Conservation (phyloP, 2,113 vertebrate species). For the Chloropsis hardwickii region DNA sequence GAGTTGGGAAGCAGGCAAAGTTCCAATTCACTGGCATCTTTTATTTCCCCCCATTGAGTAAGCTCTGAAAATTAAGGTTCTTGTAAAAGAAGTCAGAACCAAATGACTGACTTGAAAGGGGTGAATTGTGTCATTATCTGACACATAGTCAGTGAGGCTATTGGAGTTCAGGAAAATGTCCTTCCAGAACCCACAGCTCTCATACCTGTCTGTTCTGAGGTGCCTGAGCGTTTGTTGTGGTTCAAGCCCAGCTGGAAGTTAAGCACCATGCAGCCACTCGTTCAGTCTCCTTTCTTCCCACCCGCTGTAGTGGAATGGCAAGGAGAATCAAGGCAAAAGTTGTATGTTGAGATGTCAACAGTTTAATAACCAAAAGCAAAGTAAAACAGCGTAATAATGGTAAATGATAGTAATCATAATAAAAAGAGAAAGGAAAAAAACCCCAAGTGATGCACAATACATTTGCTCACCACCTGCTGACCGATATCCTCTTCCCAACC, state of each 20-base stretch:
- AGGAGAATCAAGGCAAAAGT: background rate
- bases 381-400: background rate
- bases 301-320: background rate
- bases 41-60: background rate
- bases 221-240: background rate
- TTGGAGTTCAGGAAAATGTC: background rate
- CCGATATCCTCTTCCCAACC: background rate
- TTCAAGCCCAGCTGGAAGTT: background rate
- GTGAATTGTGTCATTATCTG: background rate
- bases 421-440: background rate
- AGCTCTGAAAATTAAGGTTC: background rate
- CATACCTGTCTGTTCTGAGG: background rate
- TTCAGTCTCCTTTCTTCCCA: background rate
- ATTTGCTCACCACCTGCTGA: background rate
- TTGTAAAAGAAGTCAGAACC: background rate
- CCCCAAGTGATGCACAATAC: background rate
- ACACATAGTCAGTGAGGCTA: background rate
- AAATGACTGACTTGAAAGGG: background rate
- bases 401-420: background rate
- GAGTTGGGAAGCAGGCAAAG: background rate
- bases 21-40: background rate
- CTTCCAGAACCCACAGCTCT: background rate
- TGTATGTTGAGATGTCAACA: background rate
- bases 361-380: background rate
- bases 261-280: accelerated